Evolutionary conservation across 1,140 invertebrate species (phyloP).

Genomic region (Thalassaphorura encarpata): DNA sequence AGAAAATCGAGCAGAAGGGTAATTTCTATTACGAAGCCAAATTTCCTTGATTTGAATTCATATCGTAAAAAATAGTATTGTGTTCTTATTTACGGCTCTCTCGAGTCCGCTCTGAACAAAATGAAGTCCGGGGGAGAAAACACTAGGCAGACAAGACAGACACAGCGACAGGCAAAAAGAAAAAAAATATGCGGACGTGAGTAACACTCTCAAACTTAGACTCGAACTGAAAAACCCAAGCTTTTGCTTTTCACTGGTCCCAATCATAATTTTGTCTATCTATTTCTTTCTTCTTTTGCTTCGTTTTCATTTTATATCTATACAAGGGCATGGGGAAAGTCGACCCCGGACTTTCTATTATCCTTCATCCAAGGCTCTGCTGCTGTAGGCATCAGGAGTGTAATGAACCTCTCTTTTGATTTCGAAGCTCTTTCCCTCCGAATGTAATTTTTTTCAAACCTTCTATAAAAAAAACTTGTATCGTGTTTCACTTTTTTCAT

Average conservation of each 20-base stretch:
- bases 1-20: slow-evolving; percentile 1
- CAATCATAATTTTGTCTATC: background rate
- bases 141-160: background rate
- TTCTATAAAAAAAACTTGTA: no score
- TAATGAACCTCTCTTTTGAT: no score
- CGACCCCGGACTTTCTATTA: no score
- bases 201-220: slow-evolving; percentile 14
- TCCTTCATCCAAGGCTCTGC: no score
- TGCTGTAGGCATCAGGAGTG: no score
- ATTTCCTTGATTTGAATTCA: slow-evolving; percentile 34
- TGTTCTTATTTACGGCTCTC: slow-evolving; percentile 34
- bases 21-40: slow-evolving; percentile 34
- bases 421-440: no score
- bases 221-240: background rate
- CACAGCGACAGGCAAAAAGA: background rate
- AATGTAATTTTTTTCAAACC: no score
- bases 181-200: slow-evolving; percentile 21
- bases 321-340: no score
- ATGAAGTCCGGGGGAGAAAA: no score
- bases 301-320: no score
- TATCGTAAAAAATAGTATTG: slow-evolving; percentile 29
- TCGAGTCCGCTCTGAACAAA: slow-evolving; percentile 29
- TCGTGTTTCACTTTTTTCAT: no score
- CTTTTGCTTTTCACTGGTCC: background rate
- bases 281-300: no score